phyloP scores from a whole-genome alignment of 2,113 vertebrate species.

The Phalacrocorax pelagicus region DNA sequence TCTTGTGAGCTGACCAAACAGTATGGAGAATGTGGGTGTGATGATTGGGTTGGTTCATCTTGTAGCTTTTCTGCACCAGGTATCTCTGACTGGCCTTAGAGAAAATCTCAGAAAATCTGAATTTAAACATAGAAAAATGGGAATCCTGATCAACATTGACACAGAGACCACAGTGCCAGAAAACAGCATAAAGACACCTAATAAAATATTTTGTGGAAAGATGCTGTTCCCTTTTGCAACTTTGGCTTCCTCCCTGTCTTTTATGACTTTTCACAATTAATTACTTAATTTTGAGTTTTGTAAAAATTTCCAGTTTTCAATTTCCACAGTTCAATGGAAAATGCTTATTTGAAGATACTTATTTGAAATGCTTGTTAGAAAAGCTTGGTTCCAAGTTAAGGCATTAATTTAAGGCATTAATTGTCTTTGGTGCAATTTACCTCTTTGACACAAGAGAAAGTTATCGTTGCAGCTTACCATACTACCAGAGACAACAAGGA shows the following conservation, averaged over 20 bases:
- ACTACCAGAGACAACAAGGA: not conserved
- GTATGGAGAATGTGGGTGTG: not conserved
- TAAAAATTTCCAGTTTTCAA: not conserved
- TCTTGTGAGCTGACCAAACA: not conserved
- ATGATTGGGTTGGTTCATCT: not conserved
- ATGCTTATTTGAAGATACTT: not conserved
- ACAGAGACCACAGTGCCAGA: not conserved
- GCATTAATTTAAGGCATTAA: not conserved
- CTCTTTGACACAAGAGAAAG: not conserved
- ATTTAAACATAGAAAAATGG: not conserved
- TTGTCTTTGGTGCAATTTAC: not conserved
- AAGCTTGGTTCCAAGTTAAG: not conserved
- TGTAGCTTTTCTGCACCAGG: not conserved
- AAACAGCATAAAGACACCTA: not conserved
- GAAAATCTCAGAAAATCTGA: not conserved
- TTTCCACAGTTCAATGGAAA: not conserved
- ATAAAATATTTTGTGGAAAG: not conserved
- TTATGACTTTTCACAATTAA: not conserved
- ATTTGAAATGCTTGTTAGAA: not conserved
- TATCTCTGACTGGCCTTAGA: not conserved
- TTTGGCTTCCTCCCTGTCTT: not conserved
- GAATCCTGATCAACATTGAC: not conserved
- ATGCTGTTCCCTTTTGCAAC: not conserved
- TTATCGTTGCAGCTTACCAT: not conserved
- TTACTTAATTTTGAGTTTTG: not conserved